A percentile compares a stretch with the other conserved stretches of the same genome.
phyloP scores from a whole-genome alignment of 53 echinoderm and acorn worm genomes.

The Crossaster papposus region DNA sequence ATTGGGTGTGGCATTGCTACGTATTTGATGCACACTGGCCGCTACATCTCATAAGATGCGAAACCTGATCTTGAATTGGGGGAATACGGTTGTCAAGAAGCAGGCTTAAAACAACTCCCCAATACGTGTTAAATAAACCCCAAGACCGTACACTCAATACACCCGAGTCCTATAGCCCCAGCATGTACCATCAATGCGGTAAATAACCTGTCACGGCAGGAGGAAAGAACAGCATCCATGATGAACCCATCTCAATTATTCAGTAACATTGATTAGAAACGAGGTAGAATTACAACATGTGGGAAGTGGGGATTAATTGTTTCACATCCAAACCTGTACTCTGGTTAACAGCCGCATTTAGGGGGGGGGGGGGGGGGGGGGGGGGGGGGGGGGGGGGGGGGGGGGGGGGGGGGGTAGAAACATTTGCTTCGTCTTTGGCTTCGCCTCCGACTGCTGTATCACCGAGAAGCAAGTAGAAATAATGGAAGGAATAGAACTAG shows the following conservation, averaged over 20 bases:
- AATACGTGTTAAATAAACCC: neutral
- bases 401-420: no score
- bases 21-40: no score
- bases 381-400: no score
- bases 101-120: neutral
- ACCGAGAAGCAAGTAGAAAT: no score
- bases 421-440: no score
- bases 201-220: neutral
- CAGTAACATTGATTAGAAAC: conserved; percentile 25
- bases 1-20: no score
- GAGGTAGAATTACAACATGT: conserved; percentile 36
- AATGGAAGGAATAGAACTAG: no score
- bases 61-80: neutral
- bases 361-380: no score
- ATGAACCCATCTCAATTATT: conserved; percentile 41
- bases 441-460: no score
- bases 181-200: neutral
- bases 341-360: conserved; percentile 19
- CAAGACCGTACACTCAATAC: neutral
- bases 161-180: neutral
- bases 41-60: neutral
- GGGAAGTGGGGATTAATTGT: conserved; percentile 16
- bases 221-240: neutral
- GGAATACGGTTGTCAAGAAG: neutral
- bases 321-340: neutral